Base-by-base conservation (phyloP, 2,797 vertebrate species). In the Strix occidentalis region DNA sequence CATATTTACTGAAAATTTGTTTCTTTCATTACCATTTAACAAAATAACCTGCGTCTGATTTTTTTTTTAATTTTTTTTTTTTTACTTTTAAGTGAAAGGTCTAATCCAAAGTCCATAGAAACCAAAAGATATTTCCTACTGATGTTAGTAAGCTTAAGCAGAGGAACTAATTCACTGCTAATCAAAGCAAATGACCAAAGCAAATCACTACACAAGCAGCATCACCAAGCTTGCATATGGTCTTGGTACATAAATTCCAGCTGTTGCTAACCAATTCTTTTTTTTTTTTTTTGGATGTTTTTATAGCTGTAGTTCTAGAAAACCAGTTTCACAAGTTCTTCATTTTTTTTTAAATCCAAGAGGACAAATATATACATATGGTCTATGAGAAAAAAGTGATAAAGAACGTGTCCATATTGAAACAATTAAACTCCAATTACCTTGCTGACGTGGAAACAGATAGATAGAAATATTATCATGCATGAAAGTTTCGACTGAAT, bases 401-500 rank as follows among this genome's bases (percentile, higher is more conserved):
- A 26, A 48, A 31, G 21, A 85, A 37, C 6, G 21, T 17, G 3
- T 54, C 26, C 5, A 4, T 58, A 18, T 7, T 51, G 14, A 82
- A 79, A 82, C 9, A 74, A 72, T 20, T 56, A 56, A 72, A 60
- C 11, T 56, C 9, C 9, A 79, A 33, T 51, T 82, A 39, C 12
- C 20, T 56, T 46, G 6, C 16, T 5, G 4, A 51, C 58, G 12
- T 87, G 45, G 4, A 82, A 68, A n/a, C 0, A 0, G 33, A 81
- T 43, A 74, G 39, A 53, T 1, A 84, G 46, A 90, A 81, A 58
- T 1, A 43, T 15, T 43, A 26, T 6, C 18, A 9, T 7, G 2
- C 7, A 69, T 25, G 6, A 51, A 87, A 41, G 18, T 56, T 75
- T 76, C 19, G 37, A 43, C 19, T 16, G 10, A 57, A 10, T 7